These are phyloP conservation scores for Botrylloides violaceus DNA, from an alignment of 23 tunicate genomes.

Conservation along the genomic window DNA sequence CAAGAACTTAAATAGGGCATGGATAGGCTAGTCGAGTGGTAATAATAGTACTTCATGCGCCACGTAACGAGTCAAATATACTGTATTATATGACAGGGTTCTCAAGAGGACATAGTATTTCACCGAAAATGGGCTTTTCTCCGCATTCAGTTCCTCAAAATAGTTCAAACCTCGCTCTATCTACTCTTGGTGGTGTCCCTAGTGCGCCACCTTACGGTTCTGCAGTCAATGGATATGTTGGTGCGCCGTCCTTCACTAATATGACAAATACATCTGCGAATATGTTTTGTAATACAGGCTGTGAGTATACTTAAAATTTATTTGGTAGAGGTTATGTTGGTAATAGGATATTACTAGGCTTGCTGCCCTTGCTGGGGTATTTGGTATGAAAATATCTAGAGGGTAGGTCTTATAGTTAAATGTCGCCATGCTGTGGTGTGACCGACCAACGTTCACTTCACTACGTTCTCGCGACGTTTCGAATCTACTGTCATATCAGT, in stretches of 20 bases:
- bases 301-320: conserved; percentile 34
- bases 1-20: too few species aligned
- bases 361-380: not conserved
- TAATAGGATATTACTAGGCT: not conserved
- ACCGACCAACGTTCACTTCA: too few species aligned
- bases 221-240: conserved; percentile 39
- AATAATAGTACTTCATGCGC: too few species aligned
- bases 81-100: conserved; percentile 43
- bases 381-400: too few species aligned
- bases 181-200: conserved; percentile 37
- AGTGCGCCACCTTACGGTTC: conserved; percentile 53
- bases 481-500: too few species aligned
- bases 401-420: too few species aligned
- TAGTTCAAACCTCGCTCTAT: conserved; percentile 21
- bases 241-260: conserved; percentile 57
- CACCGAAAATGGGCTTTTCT: conserved; percentile 64
- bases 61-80: too few species aligned
- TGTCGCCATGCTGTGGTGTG: too few species aligned
- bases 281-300: conserved; percentile 29
- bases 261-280: conserved; percentile 57
- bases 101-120: conserved; percentile 70
- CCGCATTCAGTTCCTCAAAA: conserved; percentile 69
- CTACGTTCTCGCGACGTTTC: too few species aligned
- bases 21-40: too few species aligned
- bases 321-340: too few species aligned